Percentiles rank a stretch among this genome's conserved stretches.
Evolutionary conservation across 2,797 vertebrate genomes (phyloP).

Genomic region (Pseudochromis fuscus): DNA sequence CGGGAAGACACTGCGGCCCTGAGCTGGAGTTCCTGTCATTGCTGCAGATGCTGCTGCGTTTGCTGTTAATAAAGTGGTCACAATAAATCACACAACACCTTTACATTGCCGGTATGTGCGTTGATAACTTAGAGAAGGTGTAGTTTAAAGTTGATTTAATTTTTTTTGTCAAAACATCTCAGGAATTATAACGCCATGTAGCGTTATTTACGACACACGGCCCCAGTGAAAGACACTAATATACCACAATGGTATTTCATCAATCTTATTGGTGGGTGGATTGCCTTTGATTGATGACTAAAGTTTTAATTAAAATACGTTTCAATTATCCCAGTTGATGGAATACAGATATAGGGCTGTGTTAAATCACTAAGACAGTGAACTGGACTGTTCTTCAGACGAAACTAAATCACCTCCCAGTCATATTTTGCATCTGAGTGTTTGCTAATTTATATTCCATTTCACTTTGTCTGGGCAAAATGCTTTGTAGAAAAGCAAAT

Average conservation of each 20-base stretch:
- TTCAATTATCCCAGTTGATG: constrained; percentile 64
- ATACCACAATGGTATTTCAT: constrained; percentile 45
- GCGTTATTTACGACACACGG: constrained; percentile 41
- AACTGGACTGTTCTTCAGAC: constrained; percentile 44
- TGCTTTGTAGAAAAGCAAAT: constrained; percentile 65
- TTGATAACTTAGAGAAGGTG: neutral
- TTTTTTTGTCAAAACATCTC: constrained; percentile 31
- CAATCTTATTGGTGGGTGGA: constrained; percentile 29
- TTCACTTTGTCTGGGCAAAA: constrained; percentile 65
- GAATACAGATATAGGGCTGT: constrained; percentile 36
- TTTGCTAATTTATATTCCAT: constrained; percentile 65
- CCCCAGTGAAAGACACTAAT: constrained; percentile 40
- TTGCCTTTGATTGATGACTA: constrained; percentile 60
- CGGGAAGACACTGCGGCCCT: constrained; percentile 42
- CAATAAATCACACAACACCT: constrained; percentile 33
- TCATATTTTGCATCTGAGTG: constrained; percentile 57
- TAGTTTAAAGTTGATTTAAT: constrained; percentile 12
- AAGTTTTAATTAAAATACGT: constrained; percentile 67
- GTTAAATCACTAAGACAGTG: constrained; percentile 59
- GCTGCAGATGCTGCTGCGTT: constrained; percentile 28
- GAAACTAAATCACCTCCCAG: constrained; percentile 58
- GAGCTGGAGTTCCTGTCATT: constrained; percentile 40
- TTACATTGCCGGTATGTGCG: constrained; percentile 19
- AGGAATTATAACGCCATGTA: constrained; percentile 18
- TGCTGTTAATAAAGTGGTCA: constrained; percentile 52